Evolutionary conservation across 2,888 invertebrate species (phyloP).

Genomic region (Julus scanicus): DNA sequence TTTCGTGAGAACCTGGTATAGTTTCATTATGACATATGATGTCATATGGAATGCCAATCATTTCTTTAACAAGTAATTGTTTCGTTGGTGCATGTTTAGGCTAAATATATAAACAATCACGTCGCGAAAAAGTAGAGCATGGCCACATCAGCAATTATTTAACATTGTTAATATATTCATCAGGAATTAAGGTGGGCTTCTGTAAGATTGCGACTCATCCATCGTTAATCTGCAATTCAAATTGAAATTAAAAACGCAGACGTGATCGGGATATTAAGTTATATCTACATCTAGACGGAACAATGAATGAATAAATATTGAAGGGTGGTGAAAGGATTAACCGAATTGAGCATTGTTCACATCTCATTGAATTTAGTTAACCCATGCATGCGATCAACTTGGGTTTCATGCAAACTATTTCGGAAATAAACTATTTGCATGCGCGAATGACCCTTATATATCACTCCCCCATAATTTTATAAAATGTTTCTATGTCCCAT

Average conservation of each 20-base stretch:
- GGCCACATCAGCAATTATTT: not conserved
- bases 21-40: not conserved
- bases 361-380: constrained; percentile 37
- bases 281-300: not conserved
- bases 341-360: constrained; percentile 40
- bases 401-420: not conserved
- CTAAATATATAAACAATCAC: not conserved
- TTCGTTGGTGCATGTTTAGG: not conserved
- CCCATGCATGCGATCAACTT: constrained; percentile 2
- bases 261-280: not conserved
- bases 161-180: not conserved
- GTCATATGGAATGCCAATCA: not conserved
- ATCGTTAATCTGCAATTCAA: constrained; percentile 7
- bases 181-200: not conserved
- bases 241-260: constrained; percentile 25
- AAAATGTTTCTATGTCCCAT: not conserved
- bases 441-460: constrained; percentile 37
- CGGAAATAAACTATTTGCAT: not conserved
- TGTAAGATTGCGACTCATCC: constrained; percentile 25
- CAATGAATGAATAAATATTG: not conserved
- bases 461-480: not conserved
- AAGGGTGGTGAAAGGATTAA: constrained; percentile 33
- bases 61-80: not conserved
- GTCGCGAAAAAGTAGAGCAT: not conserved
- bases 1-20: too few relatives aligned